Percentiles rank a stretch among this genome's conserved stretches.
These are phyloP conservation scores for Colletes gigas DNA, from an alignment of 1,140 invertebrate species.

Conservation along the genomic window DNA sequence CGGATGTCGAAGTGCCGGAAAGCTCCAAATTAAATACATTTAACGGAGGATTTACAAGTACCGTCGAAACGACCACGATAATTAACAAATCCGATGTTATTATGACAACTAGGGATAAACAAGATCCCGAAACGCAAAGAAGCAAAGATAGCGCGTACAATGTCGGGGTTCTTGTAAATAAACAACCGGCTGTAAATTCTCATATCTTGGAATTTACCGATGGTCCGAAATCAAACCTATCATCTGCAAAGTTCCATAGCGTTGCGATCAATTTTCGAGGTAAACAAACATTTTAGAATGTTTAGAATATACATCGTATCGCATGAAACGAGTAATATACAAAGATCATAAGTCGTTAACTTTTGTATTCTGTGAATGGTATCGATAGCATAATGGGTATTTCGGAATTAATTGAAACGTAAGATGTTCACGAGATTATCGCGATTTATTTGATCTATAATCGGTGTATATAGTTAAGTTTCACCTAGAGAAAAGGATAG, in stretches of 20 bases:
- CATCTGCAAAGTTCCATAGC: neutral
- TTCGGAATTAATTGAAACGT: neutral
- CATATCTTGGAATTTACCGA: neutral
- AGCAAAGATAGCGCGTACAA: neutral
- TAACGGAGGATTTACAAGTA: neutral
- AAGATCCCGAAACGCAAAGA: neutral
- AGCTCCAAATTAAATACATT: neutral
- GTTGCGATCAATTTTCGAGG: constrained; percentile 31
- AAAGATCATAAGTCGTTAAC: too few species aligned
- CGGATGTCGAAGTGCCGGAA: neutral
- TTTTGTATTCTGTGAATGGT: too few species aligned
- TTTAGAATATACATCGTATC: neutral
- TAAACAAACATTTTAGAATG: constrained; percentile 26
- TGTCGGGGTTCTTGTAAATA: neutral
- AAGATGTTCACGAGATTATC: too few species aligned
- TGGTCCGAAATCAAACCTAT: neutral
- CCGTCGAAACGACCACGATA: neutral
- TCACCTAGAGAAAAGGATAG: neutral
- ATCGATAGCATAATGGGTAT: neutral
- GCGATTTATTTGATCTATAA: neutral
- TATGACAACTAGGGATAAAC: neutral
- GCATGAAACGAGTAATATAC: neutral
- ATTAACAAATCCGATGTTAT: neutral
- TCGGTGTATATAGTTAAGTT: neutral
- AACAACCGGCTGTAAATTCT: neutral